Evolutionary conservation across 2,888 invertebrate species (phyloP), one percentile per base, ranked within the genome.

Genomic region (Dermolepida albohirtum): DNA sequence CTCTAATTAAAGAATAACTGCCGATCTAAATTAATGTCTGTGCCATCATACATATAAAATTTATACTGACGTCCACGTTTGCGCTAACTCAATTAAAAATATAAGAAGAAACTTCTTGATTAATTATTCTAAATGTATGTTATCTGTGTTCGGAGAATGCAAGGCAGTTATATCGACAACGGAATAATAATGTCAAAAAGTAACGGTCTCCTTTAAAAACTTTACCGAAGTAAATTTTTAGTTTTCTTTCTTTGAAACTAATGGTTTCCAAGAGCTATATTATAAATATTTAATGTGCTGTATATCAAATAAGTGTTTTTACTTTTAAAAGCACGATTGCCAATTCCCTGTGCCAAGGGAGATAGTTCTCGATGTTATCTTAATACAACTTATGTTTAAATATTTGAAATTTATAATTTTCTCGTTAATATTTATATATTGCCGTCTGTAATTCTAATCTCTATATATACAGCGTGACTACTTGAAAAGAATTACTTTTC

Each of bases 1-100:
- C 67, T 67, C 63, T 67, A 67, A 67, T 67, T 67, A 67, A 67
- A 67, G 67, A 67, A 67, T 67, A 67, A 67, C 67, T 55, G 51
- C 67, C 67, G 55, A 67, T 67, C 63, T 67, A 54, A 67, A 67
- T 67, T 67, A 67, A 67, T 59, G 63, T 43, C 40, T 39, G 14
- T 57, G 44, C 57, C 44, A 59, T 63, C 52, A 39, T 64, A 52
- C 63, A 67, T 67, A 63, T 67, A 67, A 63, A 64, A 63, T 59
- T 43, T 27, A 57, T 57, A 29, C 43, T 2, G 27, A 2, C 11
- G 11, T 51, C 10, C 12, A 51, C 29, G 51, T 29, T 51, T 51
- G 29, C 12, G 4, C 10, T 51, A 51, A 51, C 29, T 51, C 22
- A 29, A 51, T 51, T 27, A 51, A 34, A 51, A 51, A 29, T 51